phyloP scores from a whole-genome alignment of 2,113 vertebrate species.

The Chloropsis hardwickii region DNA sequence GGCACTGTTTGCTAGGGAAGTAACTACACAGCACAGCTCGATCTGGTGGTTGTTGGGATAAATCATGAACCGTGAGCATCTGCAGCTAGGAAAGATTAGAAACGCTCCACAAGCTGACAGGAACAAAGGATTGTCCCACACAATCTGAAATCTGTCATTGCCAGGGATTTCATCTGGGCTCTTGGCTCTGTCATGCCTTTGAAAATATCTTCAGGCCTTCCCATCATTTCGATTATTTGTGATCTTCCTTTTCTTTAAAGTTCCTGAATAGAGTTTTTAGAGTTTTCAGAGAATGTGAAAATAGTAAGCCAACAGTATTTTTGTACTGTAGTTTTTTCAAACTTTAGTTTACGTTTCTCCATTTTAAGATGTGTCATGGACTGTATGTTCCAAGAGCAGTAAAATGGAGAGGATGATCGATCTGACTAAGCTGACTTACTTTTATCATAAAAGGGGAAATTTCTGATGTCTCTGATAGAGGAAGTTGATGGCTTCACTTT shows the following conservation, averaged over 20 bases:
- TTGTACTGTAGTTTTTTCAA: neutral
- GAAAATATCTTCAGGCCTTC: slow-evolving; percentile 8
- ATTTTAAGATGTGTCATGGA: neutral
- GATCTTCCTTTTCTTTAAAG: slow-evolving; percentile 34
- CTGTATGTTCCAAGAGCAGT: neutral
- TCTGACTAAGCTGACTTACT: neutral
- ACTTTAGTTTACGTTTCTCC: neutral
- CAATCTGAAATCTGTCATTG: neutral
- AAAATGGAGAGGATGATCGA: neutral
- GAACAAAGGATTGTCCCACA: neutral
- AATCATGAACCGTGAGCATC: neutral
- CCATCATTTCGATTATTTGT: slow-evolving; percentile 17
- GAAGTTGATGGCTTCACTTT: neutral
- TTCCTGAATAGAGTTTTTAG: neutral
- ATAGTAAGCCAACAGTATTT: neutral
- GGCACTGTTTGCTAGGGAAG: neutral
- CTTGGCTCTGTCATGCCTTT: neutral
- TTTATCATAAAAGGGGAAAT: slow-evolving; percentile 8
- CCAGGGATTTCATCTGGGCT: neutral
- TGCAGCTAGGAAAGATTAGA: neutral
- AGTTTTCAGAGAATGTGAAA: slow-evolving; percentile 15
- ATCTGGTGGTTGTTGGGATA: neutral
- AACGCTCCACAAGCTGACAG: neutral
- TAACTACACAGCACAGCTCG: neutral
- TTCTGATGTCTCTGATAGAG: neutral